Evolutionary conservation across 2,113 vertebrate species (phyloP), one percentile per base, ranked within the genome.

Genomic region (Euleptes europaea): DNA sequence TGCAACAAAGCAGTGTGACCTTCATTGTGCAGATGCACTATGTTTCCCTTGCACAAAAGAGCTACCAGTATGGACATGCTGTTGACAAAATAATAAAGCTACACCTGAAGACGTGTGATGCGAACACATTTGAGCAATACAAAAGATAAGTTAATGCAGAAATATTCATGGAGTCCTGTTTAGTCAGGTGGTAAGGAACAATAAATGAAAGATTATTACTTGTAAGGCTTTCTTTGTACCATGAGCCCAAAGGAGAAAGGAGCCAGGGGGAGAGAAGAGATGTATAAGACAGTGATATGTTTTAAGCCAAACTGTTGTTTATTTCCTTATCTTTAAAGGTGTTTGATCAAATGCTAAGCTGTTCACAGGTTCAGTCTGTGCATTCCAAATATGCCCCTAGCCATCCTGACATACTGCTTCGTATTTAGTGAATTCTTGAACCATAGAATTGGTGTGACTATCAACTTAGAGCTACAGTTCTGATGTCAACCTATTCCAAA

Each of bases 171-270:
- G 33, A 79, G 80, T 38, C 70, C 67, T 78, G 66, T 49, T 83
- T 87, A 87, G 81, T 87, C 74, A 83, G 75, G 86, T 87, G 85
- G 67, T 57, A 87, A 83, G 67, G n/a, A 79, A 79, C 42, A 87
- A 66, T 78, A 23, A 88, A 44, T 83, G 51, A 72, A 69, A 75
- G 14, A 72, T 85, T 80, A 89, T 23, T 88, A 89, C 72, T 38
- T 90, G 26, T 40, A 90, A 91, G 1, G 8, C 80, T 21, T 31
- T 88, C 77, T 86, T 35, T 38, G 67, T 44, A 90, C 84, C 28
- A 21, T 47, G 67, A 0, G 0, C 0, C 35, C 28, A 44, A 40
- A 77, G 80, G 88, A 82, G 21, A 86, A 90, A 75, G 17, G 0
- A 10, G 38, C 54, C 54, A n/a, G 40, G 42, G n/a, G 49, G 10